Percentiles rank a stretch among this genome's conserved stretches.
phyloP scores from a whole-genome alignment of 2,888 invertebrate genomes.

The Sinotaia quadrata region DNA sequence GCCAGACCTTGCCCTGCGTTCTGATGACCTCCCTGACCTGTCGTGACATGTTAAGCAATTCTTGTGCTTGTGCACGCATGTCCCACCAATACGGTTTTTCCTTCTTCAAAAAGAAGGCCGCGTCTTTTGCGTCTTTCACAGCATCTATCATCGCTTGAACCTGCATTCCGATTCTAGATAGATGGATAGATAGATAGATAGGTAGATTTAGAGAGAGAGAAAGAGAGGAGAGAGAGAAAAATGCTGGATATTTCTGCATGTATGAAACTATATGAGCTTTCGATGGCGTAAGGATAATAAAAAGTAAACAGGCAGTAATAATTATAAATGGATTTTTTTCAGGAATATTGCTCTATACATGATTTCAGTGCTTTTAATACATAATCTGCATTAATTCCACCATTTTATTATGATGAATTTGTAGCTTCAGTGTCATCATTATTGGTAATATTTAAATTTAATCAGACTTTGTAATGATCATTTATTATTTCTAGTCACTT shows the following conservation, averaged over 20 bases:
- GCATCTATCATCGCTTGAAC: constrained; percentile 44
- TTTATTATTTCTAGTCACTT: no score
- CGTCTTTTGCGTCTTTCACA: constrained; percentile 46
- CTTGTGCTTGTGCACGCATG: constrained; percentile 38
- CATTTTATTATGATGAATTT: no score
- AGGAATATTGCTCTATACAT: no score
- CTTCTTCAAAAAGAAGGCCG: constrained; percentile 50
- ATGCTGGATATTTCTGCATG: background rate
- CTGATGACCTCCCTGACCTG: constrained; percentile 37
- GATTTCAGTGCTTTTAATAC: no score
- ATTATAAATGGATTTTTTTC: no score
- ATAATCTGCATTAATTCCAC: no score
- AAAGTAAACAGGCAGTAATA: no score
- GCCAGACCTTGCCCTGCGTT: constrained; percentile 42
- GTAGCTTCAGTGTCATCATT: no score
- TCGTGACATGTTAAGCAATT: constrained; percentile 37
- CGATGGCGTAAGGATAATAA: background rate
- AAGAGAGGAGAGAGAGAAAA: background rate
- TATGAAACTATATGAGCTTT: background rate
- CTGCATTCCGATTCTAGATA: constrained; percentile 39
- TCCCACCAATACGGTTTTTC: constrained; percentile 56
- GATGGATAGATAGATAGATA: background rate
- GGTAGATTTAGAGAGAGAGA: background rate
- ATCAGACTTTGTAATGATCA: no score
- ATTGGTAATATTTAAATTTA: no score